phyloP scores from a whole-genome alignment of 2,888 invertebrate genomes.

The Prosopocoilus inquinatus region DNA sequence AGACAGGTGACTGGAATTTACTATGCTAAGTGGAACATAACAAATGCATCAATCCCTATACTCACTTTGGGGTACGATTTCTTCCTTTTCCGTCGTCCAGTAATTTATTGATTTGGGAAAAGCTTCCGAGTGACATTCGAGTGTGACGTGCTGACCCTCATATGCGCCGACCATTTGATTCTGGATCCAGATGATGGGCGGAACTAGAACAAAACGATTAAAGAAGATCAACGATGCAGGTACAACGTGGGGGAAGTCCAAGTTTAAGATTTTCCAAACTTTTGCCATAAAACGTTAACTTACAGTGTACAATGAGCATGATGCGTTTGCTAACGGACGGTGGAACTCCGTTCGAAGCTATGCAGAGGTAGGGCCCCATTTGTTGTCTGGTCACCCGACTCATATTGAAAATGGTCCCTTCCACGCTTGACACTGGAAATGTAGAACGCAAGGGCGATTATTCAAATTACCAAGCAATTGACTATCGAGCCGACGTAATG shows the following conservation, averaged over 20 bases:
- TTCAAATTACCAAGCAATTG: slow-evolving; percentile 20
- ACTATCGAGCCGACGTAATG: slow-evolving; percentile 19
- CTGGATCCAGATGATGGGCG: slow-evolving; percentile 80
- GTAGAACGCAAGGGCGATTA: slow-evolving; percentile 16
- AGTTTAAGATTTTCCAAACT: too few relatives aligned
- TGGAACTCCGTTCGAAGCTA: slow-evolving; percentile 78
- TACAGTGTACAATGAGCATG: slow-evolving; percentile 81
- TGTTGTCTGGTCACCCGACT: slow-evolving; percentile 68
- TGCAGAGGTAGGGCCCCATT: slow-evolving; percentile 77
- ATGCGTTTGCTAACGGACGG: slow-evolving; percentile 78
- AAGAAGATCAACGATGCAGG: neutral
- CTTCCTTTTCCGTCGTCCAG: slow-evolving; percentile 75
- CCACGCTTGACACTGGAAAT: slow-evolving; percentile 59
- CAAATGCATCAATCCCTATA: slow-evolving; percentile 18
- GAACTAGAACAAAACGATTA: slow-evolving; percentile 59
- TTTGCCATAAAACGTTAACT: too few relatives aligned
- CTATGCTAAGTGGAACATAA: too few relatives aligned
- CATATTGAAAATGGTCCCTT: slow-evolving; percentile 65
- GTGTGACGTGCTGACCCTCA: slow-evolving; percentile 68
- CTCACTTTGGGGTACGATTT: slow-evolving; percentile 75
- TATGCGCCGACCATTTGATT: slow-evolving; percentile 81
- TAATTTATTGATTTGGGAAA: slow-evolving; percentile 85
- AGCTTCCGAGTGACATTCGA: slow-evolving; percentile 82
- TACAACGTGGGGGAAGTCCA: neutral
- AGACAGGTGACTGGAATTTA: neutral